A percentile compares a stretch with the other conserved stretches of the same genome.
Evolutionary conservation across 2,888 invertebrate species (phyloP).

Genomic region (Coelinius sp.): DNA sequence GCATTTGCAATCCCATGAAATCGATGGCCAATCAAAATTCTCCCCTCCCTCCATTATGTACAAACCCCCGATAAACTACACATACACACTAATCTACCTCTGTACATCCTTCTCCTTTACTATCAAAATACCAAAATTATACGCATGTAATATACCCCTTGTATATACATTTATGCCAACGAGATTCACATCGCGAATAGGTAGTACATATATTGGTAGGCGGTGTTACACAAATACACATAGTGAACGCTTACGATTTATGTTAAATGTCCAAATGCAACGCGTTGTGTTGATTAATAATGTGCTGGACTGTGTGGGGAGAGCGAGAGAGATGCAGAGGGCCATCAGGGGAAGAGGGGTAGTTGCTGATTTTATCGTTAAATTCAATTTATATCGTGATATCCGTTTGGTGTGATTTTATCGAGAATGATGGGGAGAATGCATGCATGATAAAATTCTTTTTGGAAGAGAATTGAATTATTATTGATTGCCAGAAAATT

Average conservation of each 20-base stretch:
- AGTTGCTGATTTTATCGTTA: conserved; percentile 35
- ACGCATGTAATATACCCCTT: conserved; percentile 17
- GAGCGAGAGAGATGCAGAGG: no score
- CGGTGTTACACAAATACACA: conserved; percentile 32
- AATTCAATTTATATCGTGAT: conserved; percentile 39
- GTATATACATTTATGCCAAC: conserved; percentile 34
- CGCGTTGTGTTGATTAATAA: conserved; percentile 41
- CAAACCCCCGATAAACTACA: no score
- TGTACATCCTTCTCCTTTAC: conserved; percentile 16
- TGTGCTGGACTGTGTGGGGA: conserved; percentile 8
- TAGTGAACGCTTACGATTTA: conserved; percentile 36
- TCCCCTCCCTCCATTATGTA: not conserved
- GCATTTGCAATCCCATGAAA: not conserved
- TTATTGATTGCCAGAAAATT: not conserved
- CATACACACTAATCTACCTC: conserved; percentile 8
- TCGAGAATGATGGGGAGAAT: conserved; percentile 2
- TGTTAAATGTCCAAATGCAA: conserved; percentile 41
- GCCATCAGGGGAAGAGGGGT: not conserved
- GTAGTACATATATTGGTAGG: conserved; percentile 31
- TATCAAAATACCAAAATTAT: conserved; percentile 16
- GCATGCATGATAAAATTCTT: not conserved
- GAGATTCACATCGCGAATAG: conserved; percentile 25
- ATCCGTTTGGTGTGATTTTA: conserved; percentile 20
- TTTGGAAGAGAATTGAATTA: not conserved
- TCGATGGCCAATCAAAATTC: conserved; percentile 19